Evolutionary conservation across 2,888 invertebrate genomes (phyloP), one percentile per base, ranked within the genome.

Genomic region (Aplocera efformata): DNA sequence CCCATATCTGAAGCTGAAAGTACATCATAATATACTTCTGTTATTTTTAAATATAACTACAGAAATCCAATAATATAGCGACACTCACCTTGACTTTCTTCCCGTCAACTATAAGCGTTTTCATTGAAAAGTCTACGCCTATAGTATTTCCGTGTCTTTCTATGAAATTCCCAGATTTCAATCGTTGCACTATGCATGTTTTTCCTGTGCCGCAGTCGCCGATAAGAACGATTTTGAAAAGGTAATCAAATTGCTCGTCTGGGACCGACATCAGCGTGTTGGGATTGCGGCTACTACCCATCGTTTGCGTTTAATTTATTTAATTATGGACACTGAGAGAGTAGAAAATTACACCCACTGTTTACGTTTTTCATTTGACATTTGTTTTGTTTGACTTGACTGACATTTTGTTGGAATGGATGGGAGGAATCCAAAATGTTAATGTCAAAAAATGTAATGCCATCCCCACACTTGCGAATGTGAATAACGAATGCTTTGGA

Each of bases 51-150:
- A 30, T 49, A 46, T 41, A 38, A 50, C 48, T 51, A 51, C 30
- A 33, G 40, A 53, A 56, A 61, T 59, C 50, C 47, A 42, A 60
- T 63, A 56, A 59, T 48, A 47, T 50, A 67, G 61, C 56, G 57
- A 57, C 30, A 72, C 85, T 64, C 59, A 98, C 97, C 93, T 98
- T 98, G 59, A 98, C 95, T 89, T 94, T 94, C 82, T 98, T 98
- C 35, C 95, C 96, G 77, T 98, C 98, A 31, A 98, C 94, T 56
- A 94, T 90, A 25, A 98, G 91, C 36, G 98, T 98, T 91, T 98
- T 98, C 98, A 98, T 98, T 48, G 98, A 98, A 89, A 98, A 98
- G 85, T 98, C 98, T 40, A 98, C 98, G 51, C 98, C 98, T 72
- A 98, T 98, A 31, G 98, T 98, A 74, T 96, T 98, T 43, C 97